Conservation (phyloP, 1,140 invertebrate species). For the Drosophila chauvacae region DNA sequence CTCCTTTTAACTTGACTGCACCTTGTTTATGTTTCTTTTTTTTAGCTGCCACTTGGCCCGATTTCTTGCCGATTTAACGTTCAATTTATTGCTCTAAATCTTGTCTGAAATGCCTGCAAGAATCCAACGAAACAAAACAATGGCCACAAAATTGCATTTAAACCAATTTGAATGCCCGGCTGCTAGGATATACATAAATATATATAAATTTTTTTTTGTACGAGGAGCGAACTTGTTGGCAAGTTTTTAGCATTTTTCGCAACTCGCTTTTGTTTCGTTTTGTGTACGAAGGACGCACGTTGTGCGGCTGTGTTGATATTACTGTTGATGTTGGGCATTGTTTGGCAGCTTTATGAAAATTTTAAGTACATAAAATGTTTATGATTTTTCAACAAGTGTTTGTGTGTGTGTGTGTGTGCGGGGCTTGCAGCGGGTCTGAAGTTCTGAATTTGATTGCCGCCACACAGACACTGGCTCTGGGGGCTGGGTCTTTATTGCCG, state of each 20-base stretch:
- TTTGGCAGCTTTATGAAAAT: constrained; percentile 67
- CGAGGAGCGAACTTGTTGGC: constrained; percentile 31
- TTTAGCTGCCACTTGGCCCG: background rate
- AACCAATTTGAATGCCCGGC: constrained; percentile 50
- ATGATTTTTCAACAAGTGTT: constrained; percentile 66
- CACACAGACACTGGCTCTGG: constrained; percentile 15
- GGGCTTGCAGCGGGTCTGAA: constrained; percentile 2
- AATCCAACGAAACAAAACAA: constrained; percentile 6
- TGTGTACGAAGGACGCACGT: constrained; percentile 5
- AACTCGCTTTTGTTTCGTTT: constrained; percentile 17
- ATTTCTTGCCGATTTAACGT: constrained; percentile 24
- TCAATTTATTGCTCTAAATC: constrained; percentile 16
- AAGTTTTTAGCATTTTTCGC: constrained; percentile 31
- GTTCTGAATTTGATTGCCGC: constrained; percentile 58
- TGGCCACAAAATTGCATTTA: constrained; percentile 56
- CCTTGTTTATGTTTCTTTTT: constrained; percentile 6
- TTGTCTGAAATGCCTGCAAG: background rate
- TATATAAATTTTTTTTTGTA: background rate
- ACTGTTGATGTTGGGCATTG: constrained; percentile 52
- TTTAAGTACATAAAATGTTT: constrained; percentile 72
- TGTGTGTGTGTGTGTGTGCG: constrained; percentile 14
- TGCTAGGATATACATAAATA: background rate
- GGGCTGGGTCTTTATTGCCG: constrained; percentile 37
- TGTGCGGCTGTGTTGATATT: constrained; percentile 24
- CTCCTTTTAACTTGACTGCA: constrained; percentile 3